Evolutionary conservation across 2,888 invertebrate genomes (phyloP).

Genomic region (Cancer borealis): DNA sequence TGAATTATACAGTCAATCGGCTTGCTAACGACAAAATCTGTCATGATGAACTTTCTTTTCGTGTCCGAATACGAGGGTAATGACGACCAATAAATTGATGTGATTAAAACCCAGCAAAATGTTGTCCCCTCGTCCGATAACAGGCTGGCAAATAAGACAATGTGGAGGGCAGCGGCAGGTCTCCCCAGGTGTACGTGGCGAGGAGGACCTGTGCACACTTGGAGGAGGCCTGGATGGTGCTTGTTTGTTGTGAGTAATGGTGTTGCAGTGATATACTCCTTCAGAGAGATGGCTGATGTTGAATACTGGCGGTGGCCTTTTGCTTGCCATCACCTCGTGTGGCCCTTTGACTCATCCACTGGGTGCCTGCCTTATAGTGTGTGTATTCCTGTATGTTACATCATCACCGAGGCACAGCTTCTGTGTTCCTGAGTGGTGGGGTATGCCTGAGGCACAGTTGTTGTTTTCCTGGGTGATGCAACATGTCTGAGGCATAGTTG

Average conservation of each 20-base stretch:
- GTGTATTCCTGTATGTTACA: neutral
- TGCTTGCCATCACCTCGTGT: conserved; percentile 24
- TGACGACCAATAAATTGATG: no score
- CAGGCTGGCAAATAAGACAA: neutral
- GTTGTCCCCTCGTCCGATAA: neutral
- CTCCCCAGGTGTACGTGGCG: conserved; percentile 60
- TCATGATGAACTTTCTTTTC: no score
- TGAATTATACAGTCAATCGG: no score
- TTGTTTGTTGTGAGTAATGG: neutral
- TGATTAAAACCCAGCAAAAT: neutral
- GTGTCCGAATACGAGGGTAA: no score
- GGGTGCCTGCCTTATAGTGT: neutral
- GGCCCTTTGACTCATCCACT: neutral
- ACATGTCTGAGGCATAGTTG: neutral
- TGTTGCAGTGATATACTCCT: neutral
- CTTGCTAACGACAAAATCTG: no score
- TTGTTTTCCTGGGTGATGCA: neutral
- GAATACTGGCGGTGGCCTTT: conserved; percentile 21
- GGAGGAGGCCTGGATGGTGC: conserved; percentile 54
- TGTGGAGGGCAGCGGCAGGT: conserved; percentile 44
- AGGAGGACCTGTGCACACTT: conserved; percentile 57
- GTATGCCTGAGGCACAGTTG: neutral
- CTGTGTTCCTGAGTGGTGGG: neutral
- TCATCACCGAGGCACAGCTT: neutral
- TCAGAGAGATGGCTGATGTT: neutral